phyloP scores from a whole-genome alignment of 2,113 vertebrate genomes.

The Macrotis lagotis region DNA sequence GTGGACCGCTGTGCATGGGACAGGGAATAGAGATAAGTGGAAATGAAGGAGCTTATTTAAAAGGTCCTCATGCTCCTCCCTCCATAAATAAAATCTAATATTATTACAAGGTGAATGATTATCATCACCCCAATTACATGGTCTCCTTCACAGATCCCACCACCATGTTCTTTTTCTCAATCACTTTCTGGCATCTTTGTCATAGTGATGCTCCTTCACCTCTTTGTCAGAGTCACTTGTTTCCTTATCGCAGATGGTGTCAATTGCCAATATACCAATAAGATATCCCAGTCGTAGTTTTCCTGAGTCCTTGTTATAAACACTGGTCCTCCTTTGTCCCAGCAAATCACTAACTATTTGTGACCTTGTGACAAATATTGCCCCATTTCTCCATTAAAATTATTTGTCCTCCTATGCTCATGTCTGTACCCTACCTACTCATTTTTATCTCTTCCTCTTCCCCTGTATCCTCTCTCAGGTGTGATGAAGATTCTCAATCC shows the following conservation, averaged over 20 bases:
- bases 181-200: background rate
- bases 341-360: background rate
- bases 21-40: background rate
- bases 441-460: background rate
- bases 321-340: background rate
- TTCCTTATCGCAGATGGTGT: too few relatives aligned
- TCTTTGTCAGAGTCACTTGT: too few relatives aligned
- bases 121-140: background rate
- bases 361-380: background rate
- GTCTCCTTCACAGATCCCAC: background rate
- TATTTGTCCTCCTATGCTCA: background rate
- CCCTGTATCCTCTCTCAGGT: background rate
- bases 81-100: background rate
- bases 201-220: background rate
- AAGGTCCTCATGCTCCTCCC: background rate
- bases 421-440: background rate
- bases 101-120: too few relatives aligned
- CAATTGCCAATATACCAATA: too few relatives aligned
- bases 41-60: background rate
- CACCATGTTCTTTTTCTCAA: background rate
- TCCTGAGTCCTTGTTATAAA: background rate
- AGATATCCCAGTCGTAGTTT: too few relatives aligned
- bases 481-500: background rate
- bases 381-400: background rate
- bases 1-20: background rate